Conservation (phyloP, 2,113 vertebrate genomes). For the Nanorana parkeri region DNA sequence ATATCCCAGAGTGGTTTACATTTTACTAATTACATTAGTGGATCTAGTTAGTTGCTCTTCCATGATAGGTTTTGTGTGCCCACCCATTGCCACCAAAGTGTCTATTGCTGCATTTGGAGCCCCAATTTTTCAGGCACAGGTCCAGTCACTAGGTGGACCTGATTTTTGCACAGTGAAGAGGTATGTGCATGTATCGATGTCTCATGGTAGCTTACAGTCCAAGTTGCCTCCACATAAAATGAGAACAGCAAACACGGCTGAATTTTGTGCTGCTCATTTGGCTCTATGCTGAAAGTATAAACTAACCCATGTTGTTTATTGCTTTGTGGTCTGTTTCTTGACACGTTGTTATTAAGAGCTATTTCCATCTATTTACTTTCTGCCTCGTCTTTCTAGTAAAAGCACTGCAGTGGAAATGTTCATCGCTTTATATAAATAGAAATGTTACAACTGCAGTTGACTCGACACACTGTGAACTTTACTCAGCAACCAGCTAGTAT, state of each 20-base stretch:
- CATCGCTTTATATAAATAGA: slow-evolving; percentile 14
- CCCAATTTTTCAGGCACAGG: no score
- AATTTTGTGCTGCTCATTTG: not conserved
- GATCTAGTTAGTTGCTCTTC: no score
- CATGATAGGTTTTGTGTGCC: no score
- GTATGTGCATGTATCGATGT: no score
- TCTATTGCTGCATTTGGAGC: no score
- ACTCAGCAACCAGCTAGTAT: not conserved
- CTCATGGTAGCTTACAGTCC: no score
- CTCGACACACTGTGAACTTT: not conserved
- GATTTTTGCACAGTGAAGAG: no score
- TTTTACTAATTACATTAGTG: no score
- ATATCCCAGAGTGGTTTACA: no score
- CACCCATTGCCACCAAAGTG: no score
- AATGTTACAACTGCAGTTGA: not conserved
- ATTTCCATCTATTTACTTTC: not conserved
- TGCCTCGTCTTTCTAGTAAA: not conserved
- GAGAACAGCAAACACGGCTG: not conserved
- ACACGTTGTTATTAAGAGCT: not conserved
- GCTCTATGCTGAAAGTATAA: not conserved
- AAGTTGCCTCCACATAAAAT: no score
- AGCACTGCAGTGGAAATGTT: not conserved
- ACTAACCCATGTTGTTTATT: not conserved
- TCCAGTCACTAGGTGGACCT: no score
- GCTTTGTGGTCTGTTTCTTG: not conserved